phyloP scores from a whole-genome alignment of 2,888 invertebrate species.

The Watsonalla binaria region DNA sequence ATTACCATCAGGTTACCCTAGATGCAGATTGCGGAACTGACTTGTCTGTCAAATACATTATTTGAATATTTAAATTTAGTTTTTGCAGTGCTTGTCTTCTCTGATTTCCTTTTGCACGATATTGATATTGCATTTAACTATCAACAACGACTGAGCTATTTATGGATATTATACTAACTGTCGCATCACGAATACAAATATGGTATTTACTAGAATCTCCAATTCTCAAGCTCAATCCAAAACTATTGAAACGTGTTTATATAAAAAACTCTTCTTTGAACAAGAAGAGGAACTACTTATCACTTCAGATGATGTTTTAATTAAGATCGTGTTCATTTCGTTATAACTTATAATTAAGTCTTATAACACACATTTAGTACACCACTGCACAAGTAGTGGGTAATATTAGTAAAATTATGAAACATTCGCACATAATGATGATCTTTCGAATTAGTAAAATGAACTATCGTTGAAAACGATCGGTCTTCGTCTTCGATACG shows the following conservation, averaged over 20 bases:
- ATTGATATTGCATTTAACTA: too few species aligned
- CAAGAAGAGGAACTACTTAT: conserved; percentile 35
- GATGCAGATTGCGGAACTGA: conserved; percentile 25
- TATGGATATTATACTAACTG: conserved; percentile 10
- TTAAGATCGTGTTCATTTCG: conserved; percentile 37
- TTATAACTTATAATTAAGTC: conserved; percentile 14
- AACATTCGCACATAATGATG: too few species aligned
- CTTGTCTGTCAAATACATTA: conserved; percentile 9
- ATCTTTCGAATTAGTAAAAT: too few species aligned
- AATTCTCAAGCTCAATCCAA: conserved; percentile 24
- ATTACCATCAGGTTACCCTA: conserved; percentile 42
- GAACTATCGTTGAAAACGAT: too few species aligned
- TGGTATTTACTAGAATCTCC: not conserved
- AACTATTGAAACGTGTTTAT: conserved; percentile 26
- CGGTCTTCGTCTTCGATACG: too few species aligned
- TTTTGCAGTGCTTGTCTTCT: not conserved
- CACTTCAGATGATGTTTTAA: conserved; percentile 35
- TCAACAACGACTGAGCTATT: not conserved
- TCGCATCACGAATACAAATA: conserved; percentile 5
- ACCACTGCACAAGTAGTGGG: too few species aligned
- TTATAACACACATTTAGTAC: conserved; percentile 49
- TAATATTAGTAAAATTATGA: too few species aligned
- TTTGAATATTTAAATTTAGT: conserved; percentile 12
- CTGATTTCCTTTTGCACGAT: not conserved
- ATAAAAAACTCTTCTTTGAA: conserved; percentile 35